Conservation (phyloP, 2,797 vertebrate species). For the Eidolon dupreanum region DNA sequence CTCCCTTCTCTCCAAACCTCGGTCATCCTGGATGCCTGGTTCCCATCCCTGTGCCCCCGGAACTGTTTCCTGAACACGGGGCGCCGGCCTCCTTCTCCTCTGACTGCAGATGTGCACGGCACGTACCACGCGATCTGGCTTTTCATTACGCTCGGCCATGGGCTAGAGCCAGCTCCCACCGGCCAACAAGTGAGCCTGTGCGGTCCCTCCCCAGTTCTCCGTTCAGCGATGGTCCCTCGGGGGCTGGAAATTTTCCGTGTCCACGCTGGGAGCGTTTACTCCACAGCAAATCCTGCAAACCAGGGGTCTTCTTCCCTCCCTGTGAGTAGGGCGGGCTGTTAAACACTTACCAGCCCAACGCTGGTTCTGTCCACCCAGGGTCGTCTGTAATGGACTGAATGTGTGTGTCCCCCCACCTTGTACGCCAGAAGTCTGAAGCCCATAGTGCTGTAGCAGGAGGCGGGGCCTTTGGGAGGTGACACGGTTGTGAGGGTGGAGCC, state of each 20-base stretch:
- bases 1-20: not conserved
- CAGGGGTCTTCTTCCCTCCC: not conserved
- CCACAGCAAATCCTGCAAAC: not conserved
- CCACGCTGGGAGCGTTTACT: no score
- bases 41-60: not conserved
- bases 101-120: not conserved
- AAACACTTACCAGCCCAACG: not conserved
- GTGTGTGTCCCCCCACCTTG: not conserved
- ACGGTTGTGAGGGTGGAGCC: not conserved
- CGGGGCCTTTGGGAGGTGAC: not conserved
- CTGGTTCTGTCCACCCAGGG: no score
- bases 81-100: not conserved
- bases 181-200: not conserved
- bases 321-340: not conserved
- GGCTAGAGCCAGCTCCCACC: no score
- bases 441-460: not conserved
- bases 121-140: no score
- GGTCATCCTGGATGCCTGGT: not conserved
- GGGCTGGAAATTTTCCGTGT: not conserved
- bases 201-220: not conserved
- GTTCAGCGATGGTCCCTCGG: not conserved
- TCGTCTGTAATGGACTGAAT: not conserved
- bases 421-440: not conserved
- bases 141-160: not conserved
- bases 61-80: not conserved